Evolutionary conservation across 2,797 vertebrate species (phyloP).

Genomic region (Rallus crepitans): DNA sequence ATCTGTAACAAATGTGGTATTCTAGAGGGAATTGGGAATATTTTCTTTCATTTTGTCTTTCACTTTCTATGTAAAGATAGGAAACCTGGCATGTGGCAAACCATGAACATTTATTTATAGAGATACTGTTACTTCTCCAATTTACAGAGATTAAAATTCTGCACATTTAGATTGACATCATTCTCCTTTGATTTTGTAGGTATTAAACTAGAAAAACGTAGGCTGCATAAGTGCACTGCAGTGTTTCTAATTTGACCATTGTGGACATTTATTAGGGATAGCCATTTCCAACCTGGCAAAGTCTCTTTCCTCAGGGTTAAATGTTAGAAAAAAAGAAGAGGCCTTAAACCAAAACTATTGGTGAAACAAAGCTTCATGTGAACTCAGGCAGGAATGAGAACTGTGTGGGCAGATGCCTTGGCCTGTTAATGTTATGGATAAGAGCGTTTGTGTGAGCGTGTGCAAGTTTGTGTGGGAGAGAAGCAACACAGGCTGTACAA

Average conservation of each 20-base stretch:
- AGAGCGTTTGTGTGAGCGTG: not conserved
- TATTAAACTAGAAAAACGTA: not conserved
- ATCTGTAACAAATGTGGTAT: not conserved
- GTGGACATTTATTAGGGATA: not conserved
- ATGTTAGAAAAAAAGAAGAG: not conserved
- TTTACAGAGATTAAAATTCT: not conserved
- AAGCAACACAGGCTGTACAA: not conserved
- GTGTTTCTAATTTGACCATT: not conserved
- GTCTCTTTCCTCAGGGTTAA: not conserved
- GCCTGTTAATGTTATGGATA: not conserved
- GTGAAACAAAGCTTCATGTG: not conserved
- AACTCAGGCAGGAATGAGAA: not conserved
- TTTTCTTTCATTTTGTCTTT: not conserved
- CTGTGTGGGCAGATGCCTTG: slow-evolving; percentile 23
- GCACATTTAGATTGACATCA: not conserved
- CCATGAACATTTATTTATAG: not conserved
- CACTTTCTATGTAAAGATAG: not conserved
- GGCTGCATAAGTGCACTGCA: not conserved
- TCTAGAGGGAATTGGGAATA: not conserved
- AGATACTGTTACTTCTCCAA: not conserved
- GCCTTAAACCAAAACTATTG: not conserved
- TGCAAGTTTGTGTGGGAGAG: not conserved
- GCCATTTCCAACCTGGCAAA: not conserved
- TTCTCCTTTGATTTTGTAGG: not conserved
- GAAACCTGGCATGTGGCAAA: not conserved